Evolutionary conservation across 2,888 invertebrate species (phyloP).

Genomic region (Diabrotica balteata): DNA sequence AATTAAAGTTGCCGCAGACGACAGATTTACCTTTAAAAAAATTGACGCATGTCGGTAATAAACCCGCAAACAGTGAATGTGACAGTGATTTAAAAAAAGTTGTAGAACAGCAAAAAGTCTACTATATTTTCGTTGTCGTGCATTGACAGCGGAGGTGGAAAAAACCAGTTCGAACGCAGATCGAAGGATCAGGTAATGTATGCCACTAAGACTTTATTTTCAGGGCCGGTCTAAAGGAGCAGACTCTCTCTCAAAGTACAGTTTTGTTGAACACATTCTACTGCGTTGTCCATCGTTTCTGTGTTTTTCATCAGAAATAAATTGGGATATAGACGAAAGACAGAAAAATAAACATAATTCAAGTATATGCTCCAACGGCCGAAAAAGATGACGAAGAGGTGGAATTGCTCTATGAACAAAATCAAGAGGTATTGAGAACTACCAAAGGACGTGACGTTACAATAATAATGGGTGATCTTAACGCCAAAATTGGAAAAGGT

Average conservation of each 20-base stretch:
- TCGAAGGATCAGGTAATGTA: constrained; percentile 14
- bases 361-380: no score
- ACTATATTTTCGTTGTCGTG: constrained; percentile 36
- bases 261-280: no score
- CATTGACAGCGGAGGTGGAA: constrained; percentile 30
- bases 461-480: no score
- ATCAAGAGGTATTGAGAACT: no score
- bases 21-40: constrained; percentile 29
- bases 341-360: no score
- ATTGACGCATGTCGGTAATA: constrained; percentile 47
- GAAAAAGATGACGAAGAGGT: no score
- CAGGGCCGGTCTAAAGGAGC: neutral
- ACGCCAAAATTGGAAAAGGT: no score
- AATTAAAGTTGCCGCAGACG: constrained; percentile 18
- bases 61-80: constrained; percentile 50
- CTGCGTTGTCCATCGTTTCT: no score
- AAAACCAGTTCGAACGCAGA: constrained; percentile 12
- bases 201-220: constrained; percentile 4
- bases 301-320: no score
- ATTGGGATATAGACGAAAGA: no score
- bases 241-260: neutral
- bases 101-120: constrained; percentile 54
- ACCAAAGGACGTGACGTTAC: no score
- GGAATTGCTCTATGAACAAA: no score
- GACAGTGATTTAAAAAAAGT: constrained; percentile 54